phyloP scores from a whole-genome alignment of 2,797 vertebrate species.

The Xiphophorus birchmanni region DNA sequence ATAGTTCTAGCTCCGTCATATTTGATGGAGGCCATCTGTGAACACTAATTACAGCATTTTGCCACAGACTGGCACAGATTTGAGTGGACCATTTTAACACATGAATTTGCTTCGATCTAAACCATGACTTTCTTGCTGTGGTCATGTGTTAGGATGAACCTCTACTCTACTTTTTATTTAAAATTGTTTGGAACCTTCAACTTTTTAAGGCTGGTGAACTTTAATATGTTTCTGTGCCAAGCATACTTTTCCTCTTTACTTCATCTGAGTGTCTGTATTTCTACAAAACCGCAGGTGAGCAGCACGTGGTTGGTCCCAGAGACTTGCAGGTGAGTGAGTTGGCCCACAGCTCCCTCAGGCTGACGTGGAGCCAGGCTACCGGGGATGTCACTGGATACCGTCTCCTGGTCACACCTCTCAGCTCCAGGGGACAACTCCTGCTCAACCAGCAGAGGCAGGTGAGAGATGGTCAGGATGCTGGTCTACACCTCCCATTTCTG shows the following conservation, averaged over 20 bases:
- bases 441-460: conserved; percentile 80
- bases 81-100: background rate
- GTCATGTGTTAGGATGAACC: background rate
- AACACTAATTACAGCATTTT: background rate
- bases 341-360: conserved; percentile 83
- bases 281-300: conserved; percentile 62
- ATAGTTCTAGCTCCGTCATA: background rate
- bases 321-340: conserved; percentile 83
- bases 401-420: conserved; percentile 77
- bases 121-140: background rate
- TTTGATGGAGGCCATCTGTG: background rate
- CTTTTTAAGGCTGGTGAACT: background rate
- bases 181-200: background rate
- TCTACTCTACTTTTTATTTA: background rate
- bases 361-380: conserved; percentile 87
- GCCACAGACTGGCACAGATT: background rate
- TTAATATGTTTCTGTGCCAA: background rate
- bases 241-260: background rate
- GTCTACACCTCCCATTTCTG: background rate
- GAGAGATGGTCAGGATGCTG: conserved; percentile 14
- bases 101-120: background rate
- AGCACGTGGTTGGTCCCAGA: conserved; percentile 79
- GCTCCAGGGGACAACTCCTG: conserved; percentile 63
- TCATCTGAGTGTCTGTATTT: background rate
- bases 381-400: conserved; percentile 84